Conservation (phyloP, 2,888 invertebrate genomes). For the Drosophila anomelani region DNA sequence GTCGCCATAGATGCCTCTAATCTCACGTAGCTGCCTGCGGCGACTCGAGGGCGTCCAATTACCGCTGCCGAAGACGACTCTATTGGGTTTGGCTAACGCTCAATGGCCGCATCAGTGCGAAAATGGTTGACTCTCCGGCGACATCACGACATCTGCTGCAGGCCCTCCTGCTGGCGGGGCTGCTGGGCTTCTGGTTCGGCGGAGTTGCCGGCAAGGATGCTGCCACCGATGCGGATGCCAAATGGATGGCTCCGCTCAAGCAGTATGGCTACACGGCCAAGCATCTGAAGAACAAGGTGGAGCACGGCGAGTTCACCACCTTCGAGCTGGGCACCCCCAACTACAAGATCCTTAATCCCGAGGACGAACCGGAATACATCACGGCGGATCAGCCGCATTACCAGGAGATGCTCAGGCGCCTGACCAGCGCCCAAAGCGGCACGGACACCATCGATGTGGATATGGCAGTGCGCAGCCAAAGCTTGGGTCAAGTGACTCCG, state of each 20-base stretch:
- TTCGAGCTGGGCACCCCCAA: conserved; percentile 76
- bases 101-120: conserved; percentile 58
- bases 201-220: background rate
- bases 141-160: conserved; percentile 45
- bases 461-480: conserved; percentile 14
- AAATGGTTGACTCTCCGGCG: conserved; percentile 57
- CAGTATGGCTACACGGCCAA: conserved; percentile 54
- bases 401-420: conserved; percentile 57
- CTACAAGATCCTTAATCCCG: conserved; percentile 76
- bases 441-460: conserved; percentile 62
- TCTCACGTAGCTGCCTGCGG: conserved; percentile 59
- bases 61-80: conserved; percentile 21
- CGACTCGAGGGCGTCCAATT: conserved; percentile 45
- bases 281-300: conserved; percentile 67
- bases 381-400: conserved; percentile 78
- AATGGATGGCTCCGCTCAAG: conserved; percentile 51
- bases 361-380: conserved; percentile 78
- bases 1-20: conserved; percentile 46
- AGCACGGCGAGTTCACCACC: conserved; percentile 75
- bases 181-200: conserved; percentile 17
- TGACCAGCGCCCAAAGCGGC: conserved; percentile 47
- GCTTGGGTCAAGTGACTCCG: too few relatives aligned
- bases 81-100: conserved; percentile 55
- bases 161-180: conserved; percentile 33
- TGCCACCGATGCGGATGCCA: conserved; percentile 1